A percentile compares a stretch with the other conserved stretches of the same genome.
Conservation (phyloP, 2,113 vertebrate species). For the Anhinga rufa region DNA sequence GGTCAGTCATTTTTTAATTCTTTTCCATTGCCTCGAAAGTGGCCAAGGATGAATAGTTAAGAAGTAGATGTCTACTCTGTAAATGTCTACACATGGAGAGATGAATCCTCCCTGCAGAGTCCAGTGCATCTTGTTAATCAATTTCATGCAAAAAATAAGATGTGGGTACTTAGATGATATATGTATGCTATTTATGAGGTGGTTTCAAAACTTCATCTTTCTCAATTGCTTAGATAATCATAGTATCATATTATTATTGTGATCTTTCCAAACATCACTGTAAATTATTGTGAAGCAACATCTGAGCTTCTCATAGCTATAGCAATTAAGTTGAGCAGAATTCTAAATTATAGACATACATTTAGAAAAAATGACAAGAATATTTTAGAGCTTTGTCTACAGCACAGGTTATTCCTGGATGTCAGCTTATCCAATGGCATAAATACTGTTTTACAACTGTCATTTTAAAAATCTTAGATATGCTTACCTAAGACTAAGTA, state of each 20-base stretch:
- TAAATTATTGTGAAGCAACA: conserved; percentile 2
- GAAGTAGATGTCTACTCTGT: neutral
- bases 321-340: neutral
- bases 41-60: neutral
- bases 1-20: neutral
- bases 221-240: conserved; percentile 16
- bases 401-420: neutral
- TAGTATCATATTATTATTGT: neutral
- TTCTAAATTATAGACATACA: conserved; percentile 2
- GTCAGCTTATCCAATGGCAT: neutral
- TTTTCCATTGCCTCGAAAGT: neutral
- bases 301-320: neutral
- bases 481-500: neutral
- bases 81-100: neutral
- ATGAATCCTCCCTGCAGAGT: neutral
- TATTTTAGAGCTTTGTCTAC: conserved; percentile 4
- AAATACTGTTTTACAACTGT: neutral
- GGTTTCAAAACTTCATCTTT: neutral
- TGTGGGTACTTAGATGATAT: neutral
- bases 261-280: neutral
- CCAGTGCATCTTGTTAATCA: neutral
- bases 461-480: neutral
- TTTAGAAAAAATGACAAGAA: neutral
- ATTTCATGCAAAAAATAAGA: neutral
- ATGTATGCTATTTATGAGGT: neutral